A percentile compares a stretch with the other conserved stretches of the same genome.
These are phyloP conservation scores for Saturnia pavonia DNA, from an alignment of 2,888 invertebrate genomes.

Conservation along the genomic window DNA sequence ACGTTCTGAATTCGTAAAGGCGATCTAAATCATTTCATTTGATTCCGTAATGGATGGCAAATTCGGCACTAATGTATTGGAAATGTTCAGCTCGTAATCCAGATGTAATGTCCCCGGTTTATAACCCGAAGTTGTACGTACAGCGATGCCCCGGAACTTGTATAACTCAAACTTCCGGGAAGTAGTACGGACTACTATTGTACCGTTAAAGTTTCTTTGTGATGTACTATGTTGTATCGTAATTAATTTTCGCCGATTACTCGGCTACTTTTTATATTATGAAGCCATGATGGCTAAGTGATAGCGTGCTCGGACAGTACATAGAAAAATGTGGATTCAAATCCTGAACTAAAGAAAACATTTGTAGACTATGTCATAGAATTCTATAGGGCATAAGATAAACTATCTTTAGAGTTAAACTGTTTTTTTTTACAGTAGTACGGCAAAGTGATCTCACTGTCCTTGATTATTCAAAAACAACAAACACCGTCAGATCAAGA, in stretches of 20 bases:
- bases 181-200: slow-evolving; percentile 1
- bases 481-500: too few species aligned
- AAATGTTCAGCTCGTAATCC: slow-evolving; percentile 17
- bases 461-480: too few species aligned
- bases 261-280: background rate
- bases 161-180: slow-evolving; percentile 11
- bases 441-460: too few species aligned
- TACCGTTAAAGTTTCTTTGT: slow-evolving; percentile 1
- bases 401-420: too few species aligned
- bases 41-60: slow-evolving; percentile 2
- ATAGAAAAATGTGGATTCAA: background rate
- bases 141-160: slow-evolving; percentile 5
- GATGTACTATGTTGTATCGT: background rate
- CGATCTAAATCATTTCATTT: background rate
- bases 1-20: background rate
- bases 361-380: background rate
- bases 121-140: slow-evolving; percentile 9
- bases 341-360: background rate
- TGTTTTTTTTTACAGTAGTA: too few species aligned
- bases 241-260: background rate
- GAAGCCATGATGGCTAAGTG: background rate
- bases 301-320: too few species aligned
- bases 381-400: too few species aligned
- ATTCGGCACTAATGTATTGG: slow-evolving; percentile 17
- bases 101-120: slow-evolving; percentile 13